These are phyloP conservation scores for Origma solitaria DNA, from an alignment of 2,113 vertebrate genomes.

Conservation along the genomic window DNA sequence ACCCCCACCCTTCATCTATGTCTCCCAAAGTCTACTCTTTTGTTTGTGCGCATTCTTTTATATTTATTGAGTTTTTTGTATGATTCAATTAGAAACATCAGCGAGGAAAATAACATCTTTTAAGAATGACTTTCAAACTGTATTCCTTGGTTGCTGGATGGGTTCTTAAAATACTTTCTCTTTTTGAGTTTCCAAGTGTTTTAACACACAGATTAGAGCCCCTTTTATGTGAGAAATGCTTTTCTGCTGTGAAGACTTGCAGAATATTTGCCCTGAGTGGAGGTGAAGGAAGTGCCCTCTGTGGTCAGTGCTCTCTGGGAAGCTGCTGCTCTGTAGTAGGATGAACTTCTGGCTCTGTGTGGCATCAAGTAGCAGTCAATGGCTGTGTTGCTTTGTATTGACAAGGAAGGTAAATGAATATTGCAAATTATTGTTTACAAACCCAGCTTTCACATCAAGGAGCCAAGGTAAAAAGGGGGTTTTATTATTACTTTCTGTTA, in stretches of 20 bases:
- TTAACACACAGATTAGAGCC: neutral
- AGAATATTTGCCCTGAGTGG: neutral
- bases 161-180: neutral
- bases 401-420: neutral
- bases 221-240: neutral
- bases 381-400: neutral
- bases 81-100: neutral
- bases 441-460: neutral
- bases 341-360: neutral
- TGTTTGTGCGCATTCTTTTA: neutral
- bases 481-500: neutral
- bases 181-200: neutral
- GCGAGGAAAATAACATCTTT: neutral
- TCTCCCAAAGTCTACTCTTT: neutral
- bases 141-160: neutral
- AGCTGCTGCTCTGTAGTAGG: neutral
- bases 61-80: neutral
- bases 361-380: neutral
- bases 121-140: neutral
- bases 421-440: neutral
- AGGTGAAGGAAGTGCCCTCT: neutral
- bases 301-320: neutral
- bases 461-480: neutral
- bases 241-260: neutral
- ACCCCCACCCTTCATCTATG: neutral